These are phyloP conservation scores for Bombus haemorrhoidalis DNA, from an alignment of 1,140 invertebrate genomes.

Conservation along the genomic window DNA sequence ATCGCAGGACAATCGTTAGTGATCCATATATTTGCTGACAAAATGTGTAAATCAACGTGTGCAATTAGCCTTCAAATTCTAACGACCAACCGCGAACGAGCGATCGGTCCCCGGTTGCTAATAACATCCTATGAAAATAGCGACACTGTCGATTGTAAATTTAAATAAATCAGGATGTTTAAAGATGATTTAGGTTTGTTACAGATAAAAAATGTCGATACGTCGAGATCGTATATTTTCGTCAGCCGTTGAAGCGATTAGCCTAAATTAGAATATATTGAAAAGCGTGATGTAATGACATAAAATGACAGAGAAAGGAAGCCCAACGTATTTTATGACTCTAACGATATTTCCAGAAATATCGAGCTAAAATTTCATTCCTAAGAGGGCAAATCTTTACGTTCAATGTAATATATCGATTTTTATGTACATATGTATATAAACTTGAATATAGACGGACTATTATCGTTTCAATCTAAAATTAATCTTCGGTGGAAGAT, in stretches of 20 bases:
- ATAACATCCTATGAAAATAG: slow-evolving; percentile 5
- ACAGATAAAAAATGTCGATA: background rate
- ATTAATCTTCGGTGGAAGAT: too few relatives aligned
- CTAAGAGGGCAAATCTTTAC: background rate
- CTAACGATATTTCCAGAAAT: background rate
- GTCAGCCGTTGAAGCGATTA: background rate
- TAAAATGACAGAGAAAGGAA: background rate
- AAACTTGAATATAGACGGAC: too few relatives aligned
- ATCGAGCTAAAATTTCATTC: background rate
- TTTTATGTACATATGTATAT: background rate
- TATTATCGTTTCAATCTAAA: too few relatives aligned
- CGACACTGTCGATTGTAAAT: background rate
- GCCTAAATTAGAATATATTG: background rate
- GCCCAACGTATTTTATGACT: background rate
- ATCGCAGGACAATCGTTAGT: slow-evolving; percentile 6
- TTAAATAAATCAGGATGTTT: background rate
- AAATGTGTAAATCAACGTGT: slow-evolving; percentile 42
- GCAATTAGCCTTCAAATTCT: slow-evolving; percentile 38
- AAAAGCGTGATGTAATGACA: too few relatives aligned
- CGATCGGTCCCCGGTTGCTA: slow-evolving; percentile 19
- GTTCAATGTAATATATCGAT: background rate
- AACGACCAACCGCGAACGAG: slow-evolving; percentile 1
- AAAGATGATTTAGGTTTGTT: background rate
- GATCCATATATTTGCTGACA: slow-evolving; percentile 46
- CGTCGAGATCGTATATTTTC: background rate